Evolutionary conservation across 2,113 vertebrate genomes (phyloP), one percentile per base, ranked within the genome.

Genomic region (Spermophilus dauricus): DNA sequence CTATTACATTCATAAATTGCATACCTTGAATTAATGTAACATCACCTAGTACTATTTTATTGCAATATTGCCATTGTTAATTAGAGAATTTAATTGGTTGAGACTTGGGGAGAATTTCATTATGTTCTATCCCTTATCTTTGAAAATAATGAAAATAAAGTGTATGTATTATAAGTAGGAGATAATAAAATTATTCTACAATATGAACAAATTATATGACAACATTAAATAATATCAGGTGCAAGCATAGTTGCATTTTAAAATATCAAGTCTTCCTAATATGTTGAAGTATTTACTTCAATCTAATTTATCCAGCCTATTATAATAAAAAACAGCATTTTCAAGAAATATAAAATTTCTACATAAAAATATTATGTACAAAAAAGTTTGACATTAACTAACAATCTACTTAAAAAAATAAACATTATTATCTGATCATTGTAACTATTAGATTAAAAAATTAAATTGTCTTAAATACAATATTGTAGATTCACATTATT

Each of bases 361-460:
- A 17, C 95, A 53, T 70, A 94, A 87, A 84, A 9, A 1, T 51
- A 93, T 89, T 24, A 58, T 58, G 22, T 84, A 16, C 42, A 11
- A 85, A 89, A 81, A 95, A 96, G 51, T 1, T 0, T 91, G 18
- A 96, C 72, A 2, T 72, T 93, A 96, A 45, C 12, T 98, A 89
- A 84, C 45, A 53, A 17, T 53, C 75, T 86, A 58, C 93, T 53
- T 78, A 14, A 0, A 92, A 86, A 90, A 90, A 95, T 32, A 90
- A 96, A n/a, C 94, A 78, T 84, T 95, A 97, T 97, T 96, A 89
- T 91, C 89, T 95, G 76, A 97, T 96, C 93, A 89, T 63, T 37
- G 9, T 96, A n/a, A 28, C 76, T 91, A n/a, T 94, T 94, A 90
- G n/a, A 81, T 58, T 42, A 84, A 70, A 97, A 81, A 96, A 86